Evolutionary conservation across 2,888 invertebrate genomes (phyloP).

Genomic region (Ferrisia virgata): DNA sequence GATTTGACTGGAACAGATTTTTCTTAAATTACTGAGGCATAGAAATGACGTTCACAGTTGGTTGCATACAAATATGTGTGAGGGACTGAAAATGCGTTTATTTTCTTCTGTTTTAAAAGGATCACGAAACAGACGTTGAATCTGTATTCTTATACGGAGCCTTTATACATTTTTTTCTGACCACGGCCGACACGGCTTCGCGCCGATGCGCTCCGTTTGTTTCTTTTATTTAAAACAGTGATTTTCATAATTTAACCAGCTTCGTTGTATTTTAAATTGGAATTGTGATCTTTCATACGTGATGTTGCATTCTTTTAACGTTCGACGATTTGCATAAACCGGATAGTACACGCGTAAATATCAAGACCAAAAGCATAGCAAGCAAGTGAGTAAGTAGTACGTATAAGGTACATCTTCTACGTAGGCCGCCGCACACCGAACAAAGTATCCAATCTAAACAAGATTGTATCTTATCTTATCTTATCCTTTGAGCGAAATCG

Average conservation of each 20-base stretch:
- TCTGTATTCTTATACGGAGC: neutral
- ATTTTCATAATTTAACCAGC: conserved; percentile 28
- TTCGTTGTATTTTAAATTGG: conserved; percentile 25
- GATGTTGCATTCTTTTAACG: neutral
- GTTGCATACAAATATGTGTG: neutral
- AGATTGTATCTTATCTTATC: neutral
- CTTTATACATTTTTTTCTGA: conserved; percentile 10
- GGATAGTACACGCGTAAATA: neutral
- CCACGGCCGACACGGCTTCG: conserved; percentile 5
- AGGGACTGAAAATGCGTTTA: neutral
- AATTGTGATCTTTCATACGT: conserved; percentile 3
- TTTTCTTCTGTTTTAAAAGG: neutral
- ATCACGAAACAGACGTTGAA: neutral
- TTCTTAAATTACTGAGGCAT: conserved; percentile 1
- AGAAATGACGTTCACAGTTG: conserved; percentile 4
- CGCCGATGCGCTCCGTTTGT: conserved; percentile 22
- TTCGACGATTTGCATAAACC: conserved; percentile 7
- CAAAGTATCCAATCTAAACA: neutral
- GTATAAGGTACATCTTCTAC: no score
- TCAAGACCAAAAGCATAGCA: no score
- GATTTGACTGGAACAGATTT: conserved; percentile 26
- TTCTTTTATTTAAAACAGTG: conserved; percentile 23
- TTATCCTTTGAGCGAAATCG: neutral
- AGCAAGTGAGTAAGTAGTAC: no score
- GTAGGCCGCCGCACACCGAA: no score